phyloP scores from a whole-genome alignment of 2,888 invertebrate species.

The Aspidiotus destructor region DNA sequence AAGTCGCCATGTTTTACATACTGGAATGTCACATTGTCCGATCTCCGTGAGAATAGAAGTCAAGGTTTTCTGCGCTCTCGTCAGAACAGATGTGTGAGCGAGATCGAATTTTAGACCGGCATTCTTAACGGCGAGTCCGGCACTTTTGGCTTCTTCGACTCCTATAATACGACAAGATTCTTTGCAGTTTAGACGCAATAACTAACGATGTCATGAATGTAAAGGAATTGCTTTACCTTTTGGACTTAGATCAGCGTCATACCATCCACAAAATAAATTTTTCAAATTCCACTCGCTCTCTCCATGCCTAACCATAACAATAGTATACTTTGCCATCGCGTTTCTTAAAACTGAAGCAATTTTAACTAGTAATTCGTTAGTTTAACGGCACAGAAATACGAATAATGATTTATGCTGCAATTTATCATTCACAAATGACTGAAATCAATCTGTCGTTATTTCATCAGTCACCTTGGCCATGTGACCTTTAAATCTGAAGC shows the following conservation, averaged over 20 bases:
- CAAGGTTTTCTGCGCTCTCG: constrained; percentile 66
- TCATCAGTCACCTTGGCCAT: too few relatives aligned
- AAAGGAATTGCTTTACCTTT: constrained; percentile 43
- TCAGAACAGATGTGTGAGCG: constrained; percentile 70
- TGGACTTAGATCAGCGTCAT: constrained; percentile 57
- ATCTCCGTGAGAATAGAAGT: constrained; percentile 57
- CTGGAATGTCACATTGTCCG: constrained; percentile 56
- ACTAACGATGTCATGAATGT: neutral
- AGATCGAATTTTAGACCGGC: constrained; percentile 63
- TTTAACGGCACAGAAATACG: too few relatives aligned
- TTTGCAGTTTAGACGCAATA: too few relatives aligned
- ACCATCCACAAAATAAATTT: constrained; percentile 67
- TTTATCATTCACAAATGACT: too few relatives aligned
- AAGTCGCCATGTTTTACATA: constrained; percentile 67
- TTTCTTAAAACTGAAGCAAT: neutral
- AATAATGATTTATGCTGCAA: too few relatives aligned
- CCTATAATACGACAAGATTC: constrained; percentile 44
- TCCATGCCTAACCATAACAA: constrained; percentile 66
- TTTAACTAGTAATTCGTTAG: neutral
- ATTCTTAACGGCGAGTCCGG: constrained; percentile 62
- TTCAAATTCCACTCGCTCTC: constrained; percentile 67
- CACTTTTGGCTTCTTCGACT: constrained; percentile 55
- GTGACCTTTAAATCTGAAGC: too few relatives aligned
- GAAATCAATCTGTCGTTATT: too few relatives aligned
- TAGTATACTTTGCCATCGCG: constrained; percentile 41